phyloP scores from a whole-genome alignment of 1,140 invertebrate genomes.

The Musca domestica region DNA sequence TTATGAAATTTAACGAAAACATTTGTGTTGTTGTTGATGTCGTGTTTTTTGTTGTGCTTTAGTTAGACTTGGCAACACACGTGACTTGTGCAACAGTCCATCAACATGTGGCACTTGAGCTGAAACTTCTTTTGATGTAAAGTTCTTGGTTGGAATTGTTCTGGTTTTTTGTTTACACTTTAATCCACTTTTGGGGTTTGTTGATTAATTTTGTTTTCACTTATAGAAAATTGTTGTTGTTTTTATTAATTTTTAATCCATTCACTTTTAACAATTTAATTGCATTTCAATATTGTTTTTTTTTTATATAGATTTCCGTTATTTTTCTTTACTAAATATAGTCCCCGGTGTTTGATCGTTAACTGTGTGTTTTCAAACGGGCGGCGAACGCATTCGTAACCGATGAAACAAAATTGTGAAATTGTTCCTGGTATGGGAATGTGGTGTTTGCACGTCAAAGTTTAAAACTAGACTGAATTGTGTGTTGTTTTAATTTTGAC shows the following conservation, averaged over 20 bases:
- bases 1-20: constrained; percentile 26
- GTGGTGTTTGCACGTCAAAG: constrained; percentile 45
- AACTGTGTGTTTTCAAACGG: too few species aligned
- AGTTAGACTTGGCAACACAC: constrained; percentile 25
- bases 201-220: background rate
- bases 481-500: constrained; percentile 48
- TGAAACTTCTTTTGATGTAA: background rate
- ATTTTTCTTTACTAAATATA: background rate
- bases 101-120: constrained; percentile 9
- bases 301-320: constrained; percentile 5
- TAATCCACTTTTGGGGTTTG: too few species aligned
- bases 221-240: background rate
- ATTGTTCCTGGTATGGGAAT: constrained; percentile 14
- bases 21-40: too few species aligned
- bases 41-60: constrained; percentile 25
- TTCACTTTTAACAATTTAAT: background rate
- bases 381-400: too few species aligned
- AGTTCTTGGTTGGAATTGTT: background rate
- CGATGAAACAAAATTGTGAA: background rate
- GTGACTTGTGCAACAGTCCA: constrained; percentile 8
- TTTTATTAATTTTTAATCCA: background rate
- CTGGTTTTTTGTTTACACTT: background rate
- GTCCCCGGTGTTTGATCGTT: background rate
- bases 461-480: constrained; percentile 51
- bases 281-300: background rate